Base-by-base conservation (phyloP, 2,797 vertebrate genomes). In the Leucoraja ocellata region DNA sequence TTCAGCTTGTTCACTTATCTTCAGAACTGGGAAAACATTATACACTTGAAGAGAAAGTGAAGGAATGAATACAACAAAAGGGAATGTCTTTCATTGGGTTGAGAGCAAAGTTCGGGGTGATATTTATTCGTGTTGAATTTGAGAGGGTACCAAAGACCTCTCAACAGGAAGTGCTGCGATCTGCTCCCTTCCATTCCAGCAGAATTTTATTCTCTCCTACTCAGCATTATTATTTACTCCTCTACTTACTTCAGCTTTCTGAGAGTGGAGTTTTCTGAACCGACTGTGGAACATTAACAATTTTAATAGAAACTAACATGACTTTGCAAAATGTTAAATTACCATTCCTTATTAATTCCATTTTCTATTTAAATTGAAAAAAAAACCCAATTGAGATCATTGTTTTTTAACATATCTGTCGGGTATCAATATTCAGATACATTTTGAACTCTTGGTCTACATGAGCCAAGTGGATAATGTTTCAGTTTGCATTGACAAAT, bases 401-500 rank as follows among this genome's bases (percentile, higher is more conserved):
- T 74, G 7, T 8, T 91, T 73, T 71, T 46, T 73, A 73, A 39
- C 65, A 54, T 71, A 91, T 46, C 36, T 74, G 68, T 13, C 39
- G n/a, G 65, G 46, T 92, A 39, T 76, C 39, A 92, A 92, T 92
- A 76, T 92, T 28, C 23, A 5, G 1, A 92, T 92, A 11, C 0
- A 73, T 74, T 92, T 73, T 76, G 71, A 14, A 21, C 2, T 73
- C 73, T 23, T 92, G n/a, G 8, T 92, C 36, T 58, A 18, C 23
- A 76, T 11, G 71, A 76, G 39, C 71, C 68, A 74, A 74, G 25
- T 28, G 71, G 39, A 76, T 58, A 23, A 76, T 76, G 21, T 58
- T 88, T 76, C 36, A 46, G 8, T 74, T 74, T 74, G 90, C 71
- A 92, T 73, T 76, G 25, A 54, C 68, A 92, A 76, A 92, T 92